Percentiles rank a stretch among this genome's conserved stretches.
phyloP scores from a whole-genome alignment of 2,888 invertebrate species.

The Cryptus armator region DNA sequence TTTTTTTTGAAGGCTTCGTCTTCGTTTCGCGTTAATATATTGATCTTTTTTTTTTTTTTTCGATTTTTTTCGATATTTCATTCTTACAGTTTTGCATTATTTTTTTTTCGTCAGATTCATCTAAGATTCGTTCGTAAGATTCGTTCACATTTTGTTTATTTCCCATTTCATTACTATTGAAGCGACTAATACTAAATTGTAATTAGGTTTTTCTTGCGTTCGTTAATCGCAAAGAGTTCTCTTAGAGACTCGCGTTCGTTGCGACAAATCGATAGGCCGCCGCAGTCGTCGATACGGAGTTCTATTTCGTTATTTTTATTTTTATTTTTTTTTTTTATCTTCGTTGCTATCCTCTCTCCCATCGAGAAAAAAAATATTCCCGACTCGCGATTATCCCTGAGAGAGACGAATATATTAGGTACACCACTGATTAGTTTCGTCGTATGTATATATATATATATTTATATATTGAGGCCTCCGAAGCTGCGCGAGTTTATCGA shows the following conservation, averaged over 20 bases:
- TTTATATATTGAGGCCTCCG: conserved; percentile 14
- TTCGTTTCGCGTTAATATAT: conserved; percentile 39
- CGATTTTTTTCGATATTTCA: background rate
- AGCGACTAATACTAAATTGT: conserved; percentile 60
- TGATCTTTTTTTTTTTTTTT: background rate
- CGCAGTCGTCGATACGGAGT: background rate
- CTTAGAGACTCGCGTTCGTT: background rate
- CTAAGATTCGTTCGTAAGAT: conserved; percentile 23
- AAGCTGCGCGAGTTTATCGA: background rate
- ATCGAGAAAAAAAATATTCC: conserved; percentile 1
- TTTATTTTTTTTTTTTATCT: background rate
- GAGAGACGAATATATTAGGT: conserved; percentile 42
- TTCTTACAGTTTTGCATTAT: background rate
- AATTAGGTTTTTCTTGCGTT: conserved; percentile 51
- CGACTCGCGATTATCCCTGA: background rate
- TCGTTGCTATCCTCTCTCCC: conserved; percentile 28
- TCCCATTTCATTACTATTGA: conserved; percentile 37
- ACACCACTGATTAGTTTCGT: conserved; percentile 46
- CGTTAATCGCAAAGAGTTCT: conserved; percentile 37
- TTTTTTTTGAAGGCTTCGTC: conserved; percentile 33
- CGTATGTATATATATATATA: conserved; percentile 9
- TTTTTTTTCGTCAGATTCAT: conserved; percentile 35
- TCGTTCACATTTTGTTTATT: conserved; percentile 12
- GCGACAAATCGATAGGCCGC: background rate
- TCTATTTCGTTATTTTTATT: background rate